Percentiles rank a stretch among this genome's conserved stretches.
phyloP scores from a whole-genome alignment of 2,797 vertebrate species.

The Sus cebifrons region DNA sequence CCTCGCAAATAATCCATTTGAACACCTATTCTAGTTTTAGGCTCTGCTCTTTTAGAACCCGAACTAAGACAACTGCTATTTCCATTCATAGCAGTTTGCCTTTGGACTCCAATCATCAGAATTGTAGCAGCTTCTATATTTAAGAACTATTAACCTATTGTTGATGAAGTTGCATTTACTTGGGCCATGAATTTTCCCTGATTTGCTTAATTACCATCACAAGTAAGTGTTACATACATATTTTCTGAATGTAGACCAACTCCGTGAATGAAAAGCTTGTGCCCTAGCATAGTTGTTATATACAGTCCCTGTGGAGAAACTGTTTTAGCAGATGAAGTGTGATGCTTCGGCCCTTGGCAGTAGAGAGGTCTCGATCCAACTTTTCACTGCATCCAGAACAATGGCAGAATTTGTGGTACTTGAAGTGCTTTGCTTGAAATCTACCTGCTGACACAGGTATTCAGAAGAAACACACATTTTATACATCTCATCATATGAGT shows the following conservation, averaged over 20 bases:
- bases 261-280: neutral
- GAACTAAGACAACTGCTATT: neutral
- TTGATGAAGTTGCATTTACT: neutral
- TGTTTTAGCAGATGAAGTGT: slow-evolving; percentile 53
- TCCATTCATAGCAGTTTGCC: neutral
- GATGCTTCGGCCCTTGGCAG: slow-evolving; percentile 23
- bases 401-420: neutral
- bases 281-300: neutral
- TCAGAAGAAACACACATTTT: neutral
- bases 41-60: neutral
- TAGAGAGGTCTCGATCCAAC: neutral
- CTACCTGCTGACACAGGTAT: slow-evolving; percentile 57
- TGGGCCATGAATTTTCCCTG: neutral
- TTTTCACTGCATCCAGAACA: slow-evolving; percentile 58
- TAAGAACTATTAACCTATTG: slow-evolving; percentile 37
- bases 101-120: slow-evolving; percentile 24
- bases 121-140: neutral
- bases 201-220: neutral
- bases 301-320: neutral
- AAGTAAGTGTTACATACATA: slow-evolving; percentile 2
- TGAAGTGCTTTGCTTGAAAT: slow-evolving; percentile 70
- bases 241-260: slow-evolving; percentile 1
- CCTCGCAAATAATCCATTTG: neutral
- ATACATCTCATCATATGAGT: slow-evolving; percentile 17
- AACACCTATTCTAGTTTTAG: neutral